phyloP scores from a whole-genome alignment of 2,888 invertebrate genomes.

The Caenorhabditis parvicauda region DNA sequence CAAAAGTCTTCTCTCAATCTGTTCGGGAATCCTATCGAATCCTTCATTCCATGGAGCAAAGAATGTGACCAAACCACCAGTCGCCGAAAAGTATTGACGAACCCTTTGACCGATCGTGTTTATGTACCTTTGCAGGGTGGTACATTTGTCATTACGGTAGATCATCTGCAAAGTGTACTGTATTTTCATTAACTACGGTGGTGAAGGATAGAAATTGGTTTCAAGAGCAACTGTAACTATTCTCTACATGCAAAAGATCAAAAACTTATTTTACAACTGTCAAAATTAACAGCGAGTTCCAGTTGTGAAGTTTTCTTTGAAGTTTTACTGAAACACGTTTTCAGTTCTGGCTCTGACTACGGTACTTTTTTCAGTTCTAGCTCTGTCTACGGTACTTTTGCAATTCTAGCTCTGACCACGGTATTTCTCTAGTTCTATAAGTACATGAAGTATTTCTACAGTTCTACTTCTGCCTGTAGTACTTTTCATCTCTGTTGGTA shows the following conservation, averaged over 20 bases:
- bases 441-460: not conserved
- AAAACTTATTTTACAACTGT: no score
- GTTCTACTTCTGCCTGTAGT: not conserved
- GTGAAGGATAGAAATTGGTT: not conserved
- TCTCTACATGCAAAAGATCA: no score
- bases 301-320: no score
- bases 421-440: no score
- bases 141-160: slow-evolving; percentile 51
- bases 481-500: no score
- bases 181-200: not conserved
- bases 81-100: slow-evolving; percentile 59
- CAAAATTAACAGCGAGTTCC: no score
- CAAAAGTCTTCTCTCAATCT: slow-evolving; percentile 60
- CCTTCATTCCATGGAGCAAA: slow-evolving; percentile 63
- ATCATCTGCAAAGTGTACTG: slow-evolving; percentile 35
- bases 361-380: no score
- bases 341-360: no score
- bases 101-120: slow-evolving; percentile 60
- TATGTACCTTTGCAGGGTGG: slow-evolving; percentile 62
- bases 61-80: slow-evolving; percentile 58
- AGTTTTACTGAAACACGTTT: no score
- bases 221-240: no score
- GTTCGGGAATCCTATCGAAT: slow-evolving; percentile 62
- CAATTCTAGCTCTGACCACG: no score
- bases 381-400: no score